Base-by-base conservation (phyloP, 2,113 vertebrate genomes). In the Syngnathoides biaculeatus region DNA sequence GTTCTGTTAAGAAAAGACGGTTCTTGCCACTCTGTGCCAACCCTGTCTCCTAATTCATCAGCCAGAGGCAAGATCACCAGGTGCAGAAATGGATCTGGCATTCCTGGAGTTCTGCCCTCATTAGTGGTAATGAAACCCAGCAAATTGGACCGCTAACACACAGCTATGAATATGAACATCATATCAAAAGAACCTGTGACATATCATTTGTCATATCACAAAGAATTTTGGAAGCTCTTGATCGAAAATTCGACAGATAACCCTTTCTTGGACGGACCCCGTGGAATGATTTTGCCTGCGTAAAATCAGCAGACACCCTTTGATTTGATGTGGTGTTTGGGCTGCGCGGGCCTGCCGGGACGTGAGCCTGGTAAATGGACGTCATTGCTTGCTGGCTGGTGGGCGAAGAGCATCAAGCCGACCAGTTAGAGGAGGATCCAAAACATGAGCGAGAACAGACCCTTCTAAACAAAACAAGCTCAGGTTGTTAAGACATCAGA, bases 401-500 rank as follows among this genome's bases (percentile, higher is more conserved):
- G 73, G 24, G 64, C 15, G 20, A 80, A 56, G 65, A 67, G 64
- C 40, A 43, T 63, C 65, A 26, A 77, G 60, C 27, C 19, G 5
- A 52, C 60, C 45, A 66, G 24, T 63, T 50, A 19, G 56, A 39
- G 57, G 27, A 60, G 57, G 63, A 73, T 75, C 61, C 60, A 57
- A 48, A 69, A 69, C 48, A 55, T 35, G n/a, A 67, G 67, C 69
- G 8, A 69, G 47, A 72, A 58, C 42, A n/a, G 62, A 77, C 10
- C 10, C 2, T 71, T 80, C 75, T 72, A 75, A 61, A 77, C 61
- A 30, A 83, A 80, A 77, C 72, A 76, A 77, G 66, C 66, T n/a
- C 2, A 0, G 52, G 39, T 56, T 71, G 57, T 78, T 73, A 57
- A 71, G 64, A 77, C 71, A 48, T 78, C 70, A 40, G 64, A 71